These are phyloP conservation scores for Piprites chloris DNA, from an alignment of 2,113 vertebrate genomes.

Conservation along the genomic window DNA sequence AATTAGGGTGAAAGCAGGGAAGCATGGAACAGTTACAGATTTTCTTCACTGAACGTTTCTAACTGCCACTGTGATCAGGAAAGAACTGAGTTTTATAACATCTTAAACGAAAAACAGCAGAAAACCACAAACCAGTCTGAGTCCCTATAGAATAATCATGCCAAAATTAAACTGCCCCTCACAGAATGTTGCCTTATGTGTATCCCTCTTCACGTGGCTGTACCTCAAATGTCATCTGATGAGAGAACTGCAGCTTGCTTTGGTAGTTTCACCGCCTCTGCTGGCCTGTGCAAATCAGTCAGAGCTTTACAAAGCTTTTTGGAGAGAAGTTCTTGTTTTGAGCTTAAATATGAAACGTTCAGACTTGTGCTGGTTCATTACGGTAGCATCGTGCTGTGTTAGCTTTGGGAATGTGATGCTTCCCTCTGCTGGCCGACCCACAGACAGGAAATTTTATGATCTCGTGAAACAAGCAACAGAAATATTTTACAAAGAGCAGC, in stretches of 20 bases:
- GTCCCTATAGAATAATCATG: fast-evolving
- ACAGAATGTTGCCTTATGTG: not conserved
- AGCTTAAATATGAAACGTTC: fast-evolving
- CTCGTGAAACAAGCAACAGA: not conserved
- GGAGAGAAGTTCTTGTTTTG: fast-evolving
- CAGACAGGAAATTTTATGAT: not conserved
- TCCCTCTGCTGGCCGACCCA: conserved; percentile 18
- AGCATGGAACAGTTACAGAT: not conserved
- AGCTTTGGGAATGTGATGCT: not conserved
- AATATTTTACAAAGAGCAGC: not conserved
- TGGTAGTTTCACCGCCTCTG: not conserved
- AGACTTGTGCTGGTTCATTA: fast-evolving
- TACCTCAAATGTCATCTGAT: not conserved
- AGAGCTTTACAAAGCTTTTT: not conserved
- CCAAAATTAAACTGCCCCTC: too few relatives aligned
- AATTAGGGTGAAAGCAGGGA: not conserved
- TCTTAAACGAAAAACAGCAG: fast-evolving
- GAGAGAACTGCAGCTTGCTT: not conserved
- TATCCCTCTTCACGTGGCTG: not conserved
- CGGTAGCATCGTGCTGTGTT: fast-evolving
- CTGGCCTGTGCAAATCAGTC: too few relatives aligned
- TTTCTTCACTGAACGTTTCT: not conserved
- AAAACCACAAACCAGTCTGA: not conserved
- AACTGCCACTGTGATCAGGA: not conserved
- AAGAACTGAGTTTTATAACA: not conserved